Percentiles rank a stretch among this genome's conserved stretches.
Evolutionary conservation across 2,797 vertebrate genomes (phyloP).

Genomic region (Enteromius trimaculatus): DNA sequence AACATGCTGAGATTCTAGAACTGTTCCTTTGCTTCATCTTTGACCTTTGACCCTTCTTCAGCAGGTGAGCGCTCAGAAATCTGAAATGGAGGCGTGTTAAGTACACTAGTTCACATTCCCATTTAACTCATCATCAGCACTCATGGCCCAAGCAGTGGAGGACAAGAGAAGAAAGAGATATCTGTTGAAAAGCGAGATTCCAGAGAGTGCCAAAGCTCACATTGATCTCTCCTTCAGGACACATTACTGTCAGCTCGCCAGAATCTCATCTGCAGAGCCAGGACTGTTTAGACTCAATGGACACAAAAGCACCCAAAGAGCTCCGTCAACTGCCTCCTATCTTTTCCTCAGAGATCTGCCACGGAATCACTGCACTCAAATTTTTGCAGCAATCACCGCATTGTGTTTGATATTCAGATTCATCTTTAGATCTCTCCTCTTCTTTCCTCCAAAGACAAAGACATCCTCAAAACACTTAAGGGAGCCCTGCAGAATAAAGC

Average conservation of each 20-base stretch:
- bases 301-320: constrained; percentile 26
- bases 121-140: constrained; percentile 26
- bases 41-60: constrained; percentile 45
- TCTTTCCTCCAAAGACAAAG: constrained; percentile 15
- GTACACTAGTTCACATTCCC: neutral
- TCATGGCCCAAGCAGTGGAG: neutral
- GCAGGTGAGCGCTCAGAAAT: constrained; percentile 19
- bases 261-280: constrained; percentile 26
- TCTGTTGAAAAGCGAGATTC: neutral
- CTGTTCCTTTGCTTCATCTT: constrained; percentile 59
- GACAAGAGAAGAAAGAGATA: neutral
- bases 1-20: constrained; percentile 65
- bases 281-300: constrained; percentile 31
- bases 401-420: constrained; percentile 37
- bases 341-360: neutral
- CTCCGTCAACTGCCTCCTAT: neutral
- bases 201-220: neutral
- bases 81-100: neutral
- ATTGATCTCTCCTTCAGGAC: constrained; percentile 42
- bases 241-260: constrained; percentile 27
- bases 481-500: neutral
- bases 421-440: neutral
- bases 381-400: neutral
- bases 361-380: neutral
- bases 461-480: constrained; percentile 10